Conservation (phyloP, 2,797 vertebrate genomes). For the Lagorchestes hirsutus region DNA sequence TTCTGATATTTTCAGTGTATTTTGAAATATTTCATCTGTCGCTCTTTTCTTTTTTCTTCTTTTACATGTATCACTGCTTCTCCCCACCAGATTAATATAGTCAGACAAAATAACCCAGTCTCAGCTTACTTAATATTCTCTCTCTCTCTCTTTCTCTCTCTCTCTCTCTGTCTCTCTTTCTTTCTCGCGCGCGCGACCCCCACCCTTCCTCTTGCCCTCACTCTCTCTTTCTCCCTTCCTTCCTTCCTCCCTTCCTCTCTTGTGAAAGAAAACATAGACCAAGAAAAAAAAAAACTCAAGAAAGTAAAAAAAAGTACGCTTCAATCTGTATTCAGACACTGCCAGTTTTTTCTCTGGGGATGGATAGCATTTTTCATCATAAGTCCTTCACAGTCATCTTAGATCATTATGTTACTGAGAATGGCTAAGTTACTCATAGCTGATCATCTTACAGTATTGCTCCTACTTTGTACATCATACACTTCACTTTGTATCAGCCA, state of each 20-base stretch:
- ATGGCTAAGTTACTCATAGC: not conserved
- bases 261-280: too few species aligned
- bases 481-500: not conserved
- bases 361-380: not conserved
- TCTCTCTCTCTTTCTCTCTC: not conserved
- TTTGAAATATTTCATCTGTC: not conserved
- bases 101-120: not conserved
- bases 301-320: not conserved
- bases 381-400: not conserved
- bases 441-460: not conserved
- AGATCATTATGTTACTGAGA: not conserved
- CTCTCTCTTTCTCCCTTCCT: too few species aligned
- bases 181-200: too few species aligned
- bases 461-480: not conserved
- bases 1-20: not conserved
- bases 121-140: not conserved
- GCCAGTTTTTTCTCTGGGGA: not conserved
- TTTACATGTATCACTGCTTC: not conserved
- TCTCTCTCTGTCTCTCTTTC: not conserved
- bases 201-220: too few species aligned
- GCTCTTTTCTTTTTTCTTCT: not conserved
- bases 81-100: not conserved
- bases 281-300: not conserved
- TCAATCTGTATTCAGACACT: not conserved
- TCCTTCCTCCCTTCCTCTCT: too few species aligned